A percentile compares a stretch with the other conserved stretches of the same genome.
These are phyloP conservation scores for Drosophila dives DNA, from an alignment of 2,888 invertebrate genomes.

Conservation along the genomic window DNA sequence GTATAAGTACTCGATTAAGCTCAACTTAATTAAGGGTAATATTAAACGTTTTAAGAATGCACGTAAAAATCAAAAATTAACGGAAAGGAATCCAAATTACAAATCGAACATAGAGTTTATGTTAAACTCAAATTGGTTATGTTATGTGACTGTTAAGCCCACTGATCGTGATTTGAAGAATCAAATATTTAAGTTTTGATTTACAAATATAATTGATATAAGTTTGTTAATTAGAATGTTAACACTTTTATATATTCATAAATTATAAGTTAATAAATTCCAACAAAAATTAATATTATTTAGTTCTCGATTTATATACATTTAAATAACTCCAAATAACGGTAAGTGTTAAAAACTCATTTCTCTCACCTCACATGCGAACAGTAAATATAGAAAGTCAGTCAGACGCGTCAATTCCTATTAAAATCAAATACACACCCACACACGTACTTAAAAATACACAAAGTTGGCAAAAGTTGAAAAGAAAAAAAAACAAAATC, in stretches of 20 bases:
- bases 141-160: slow-evolving; percentile 3
- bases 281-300: not conserved
- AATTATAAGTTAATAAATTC: not conserved
- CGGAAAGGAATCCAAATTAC: not conserved
- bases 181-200: not conserved
- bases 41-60: not conserved
- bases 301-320: not conserved
- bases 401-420: slow-evolving; percentile 40
- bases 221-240: not conserved
- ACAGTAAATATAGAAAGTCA: slow-evolving; percentile 39
- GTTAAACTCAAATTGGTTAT: slow-evolving; percentile 19
- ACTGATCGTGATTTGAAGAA: not conserved
- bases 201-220: not conserved
- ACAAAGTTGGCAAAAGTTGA: slow-evolving; percentile 21
- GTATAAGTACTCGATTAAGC: not conserved
- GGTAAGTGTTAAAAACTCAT: slow-evolving; percentile 8
- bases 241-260: not conserved
- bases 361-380: slow-evolving; percentile 18
- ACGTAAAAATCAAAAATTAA: slow-evolving; percentile 24
- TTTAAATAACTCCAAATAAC: slow-evolving; percentile 1
- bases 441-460: slow-evolving; percentile 37
- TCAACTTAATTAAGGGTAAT: not conserved
- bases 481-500: slow-evolving; percentile 20
- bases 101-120: slow-evolving; percentile 11
- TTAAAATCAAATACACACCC: slow-evolving; percentile 47